A percentile compares a stretch with the other conserved stretches of the same genome.
These are phyloP conservation scores for Sinocyclocheilus anshuiensis DNA, from an alignment of 2,113 vertebrate species.

Conservation along the genomic window DNA sequence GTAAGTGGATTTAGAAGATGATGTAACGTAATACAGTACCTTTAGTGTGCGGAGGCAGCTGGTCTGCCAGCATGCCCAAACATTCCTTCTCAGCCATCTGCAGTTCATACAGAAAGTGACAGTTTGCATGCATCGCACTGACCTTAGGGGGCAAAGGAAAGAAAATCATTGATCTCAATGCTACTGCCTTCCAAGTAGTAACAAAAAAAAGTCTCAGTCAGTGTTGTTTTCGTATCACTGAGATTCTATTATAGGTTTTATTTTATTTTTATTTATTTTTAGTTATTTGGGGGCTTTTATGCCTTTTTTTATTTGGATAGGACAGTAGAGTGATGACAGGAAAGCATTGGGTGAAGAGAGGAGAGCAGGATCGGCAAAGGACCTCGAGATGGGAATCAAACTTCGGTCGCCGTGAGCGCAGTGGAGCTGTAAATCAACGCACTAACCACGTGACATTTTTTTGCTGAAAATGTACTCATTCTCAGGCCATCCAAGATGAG, in stretches of 20 bases:
- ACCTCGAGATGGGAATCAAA: too few relatives aligned
- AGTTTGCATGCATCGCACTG: constrained; percentile 66
- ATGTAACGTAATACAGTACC: constrained; percentile 54
- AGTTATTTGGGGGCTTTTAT: too few relatives aligned
- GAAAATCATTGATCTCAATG: neutral
- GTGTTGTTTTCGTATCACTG: neutral
- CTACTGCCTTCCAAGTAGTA: neutral
- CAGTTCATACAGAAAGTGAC: constrained; percentile 73
- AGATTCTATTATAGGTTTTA: neutral
- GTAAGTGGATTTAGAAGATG: neutral
- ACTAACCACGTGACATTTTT: too few relatives aligned
- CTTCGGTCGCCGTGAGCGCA: too few relatives aligned
- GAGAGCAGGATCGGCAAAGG: too few relatives aligned
- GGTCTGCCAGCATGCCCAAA: constrained; percentile 52
- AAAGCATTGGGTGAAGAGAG: too few relatives aligned
- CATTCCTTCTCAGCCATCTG: constrained; percentile 67
- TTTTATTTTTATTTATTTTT: too few relatives aligned
- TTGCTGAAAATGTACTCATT: too few relatives aligned
- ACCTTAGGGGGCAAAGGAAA: constrained; percentile 55
- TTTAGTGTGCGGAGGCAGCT: neutral
- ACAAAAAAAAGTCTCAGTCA: neutral
- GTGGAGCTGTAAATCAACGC: too few relatives aligned
- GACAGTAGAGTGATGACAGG: too few relatives aligned
- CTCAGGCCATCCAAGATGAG: too few relatives aligned
- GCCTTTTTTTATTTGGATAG: too few relatives aligned